Evolutionary conservation across 2,797 vertebrate species (phyloP).

Genomic region (Catharus ustulatus): DNA sequence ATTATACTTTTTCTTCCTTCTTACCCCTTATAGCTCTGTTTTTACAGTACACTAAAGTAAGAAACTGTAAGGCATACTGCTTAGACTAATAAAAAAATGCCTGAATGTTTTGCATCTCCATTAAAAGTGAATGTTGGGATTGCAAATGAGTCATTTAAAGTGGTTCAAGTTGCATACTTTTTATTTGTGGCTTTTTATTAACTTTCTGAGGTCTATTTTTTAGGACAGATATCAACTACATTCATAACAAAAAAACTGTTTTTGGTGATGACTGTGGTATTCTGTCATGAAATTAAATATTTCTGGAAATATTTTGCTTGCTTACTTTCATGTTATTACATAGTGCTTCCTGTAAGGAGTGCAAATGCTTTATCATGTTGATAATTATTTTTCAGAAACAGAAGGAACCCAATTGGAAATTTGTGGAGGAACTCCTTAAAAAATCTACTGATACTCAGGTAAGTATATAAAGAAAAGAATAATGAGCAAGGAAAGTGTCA

Average conservation of each 20-base stretch:
- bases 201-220: background rate
- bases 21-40: background rate
- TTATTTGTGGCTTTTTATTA: background rate
- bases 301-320: background rate
- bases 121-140: background rate
- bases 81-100: background rate
- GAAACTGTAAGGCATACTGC: background rate
- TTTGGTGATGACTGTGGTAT: background rate
- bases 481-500: background rate
- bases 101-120: background rate
- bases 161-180: background rate
- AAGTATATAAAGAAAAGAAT: slow-evolving; percentile 33
- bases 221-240: background rate
- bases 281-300: background rate
- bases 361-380: slow-evolving; percentile 1
- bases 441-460: slow-evolving; percentile 86
- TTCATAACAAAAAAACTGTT: background rate
- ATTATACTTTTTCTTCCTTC: background rate
- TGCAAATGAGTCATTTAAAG: background rate
- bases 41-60: background rate
- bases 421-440: slow-evolving; percentile 88
- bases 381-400: slow-evolving; percentile 78
- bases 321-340: background rate
- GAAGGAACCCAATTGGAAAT: slow-evolving; percentile 89
- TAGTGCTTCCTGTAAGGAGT: background rate